Evolutionary conservation across 2,113 vertebrate species (phyloP), one percentile per base, ranked within the genome.

Genomic region (Gavialis gangeticus): DNA sequence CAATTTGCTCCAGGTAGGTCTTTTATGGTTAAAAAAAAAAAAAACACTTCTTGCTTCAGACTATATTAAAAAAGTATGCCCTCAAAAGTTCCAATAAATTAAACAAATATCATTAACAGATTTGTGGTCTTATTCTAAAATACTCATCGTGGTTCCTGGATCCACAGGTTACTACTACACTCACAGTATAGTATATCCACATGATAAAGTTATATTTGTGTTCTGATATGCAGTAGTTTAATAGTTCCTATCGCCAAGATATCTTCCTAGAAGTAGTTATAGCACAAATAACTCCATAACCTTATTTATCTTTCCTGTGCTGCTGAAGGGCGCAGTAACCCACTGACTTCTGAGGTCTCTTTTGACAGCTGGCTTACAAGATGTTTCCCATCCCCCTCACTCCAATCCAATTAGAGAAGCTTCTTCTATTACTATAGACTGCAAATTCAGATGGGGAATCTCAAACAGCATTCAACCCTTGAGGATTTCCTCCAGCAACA

Each of bases 1-100:
- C 46, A 9, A 46, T 46, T 46, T 46, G 46, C 46, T 46, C 46
- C 46, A 46, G 46, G 46, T 46, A 46, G 7, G 7, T 46, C 46
- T 46, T 8, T 46, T 46, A 46, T 7, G 7, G 7, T 46, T 34
- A 4, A 4, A 34, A 34, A 34, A 34, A 34, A 34, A 34, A 21
- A 67, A 18, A 67, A 64, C 10, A 37, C 12, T 11, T 46, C 30
- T 12, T 4, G 69, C 34, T 73, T 21, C 12, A 10, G 22, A 6
- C 55, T 30, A 1, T 62, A 3, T 25, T 25, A 6, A 3, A 28
- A 24, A 2, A 28, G 22, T 46, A 46, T 46, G 16, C 13, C 4
- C 1, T 1, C 10, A 7, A 56, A 1, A 4, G 34, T 12, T 16
- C 14, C 5, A 5, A 17, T 15, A 17, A 34, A 4, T 1, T 4